Conservation (phyloP, 2,888 invertebrate genomes). For the Meiosimyza platycephala region DNA sequence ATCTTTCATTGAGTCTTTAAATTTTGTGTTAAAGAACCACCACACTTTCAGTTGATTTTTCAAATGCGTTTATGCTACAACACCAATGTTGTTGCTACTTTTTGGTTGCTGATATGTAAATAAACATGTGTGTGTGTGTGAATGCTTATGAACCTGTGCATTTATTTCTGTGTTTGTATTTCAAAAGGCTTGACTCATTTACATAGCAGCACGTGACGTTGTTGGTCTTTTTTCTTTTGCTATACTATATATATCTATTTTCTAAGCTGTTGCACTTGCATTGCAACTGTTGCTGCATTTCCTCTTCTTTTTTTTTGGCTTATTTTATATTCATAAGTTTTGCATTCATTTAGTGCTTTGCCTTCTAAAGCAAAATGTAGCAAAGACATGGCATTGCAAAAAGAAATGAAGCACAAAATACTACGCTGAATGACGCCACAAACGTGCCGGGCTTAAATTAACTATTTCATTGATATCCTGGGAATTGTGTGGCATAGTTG, state of each 20-base stretch:
- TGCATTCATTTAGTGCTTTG: conserved; percentile 15
- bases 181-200: conserved; percentile 18
- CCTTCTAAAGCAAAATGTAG: not conserved
- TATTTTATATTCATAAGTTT: conserved; percentile 34
- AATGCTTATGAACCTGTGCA: not conserved
- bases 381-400: not conserved
- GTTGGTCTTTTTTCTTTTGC: too few species aligned
- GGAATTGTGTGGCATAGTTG: too few species aligned
- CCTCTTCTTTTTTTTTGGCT: conserved; percentile 14
- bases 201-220: conserved; percentile 22
- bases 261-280: conserved; percentile 24
- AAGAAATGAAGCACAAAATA: conserved; percentile 6
- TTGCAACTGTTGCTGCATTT: conserved; percentile 16
- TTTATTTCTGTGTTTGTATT: not conserved
- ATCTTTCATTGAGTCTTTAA: not conserved
- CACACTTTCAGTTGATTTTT: too few species aligned
- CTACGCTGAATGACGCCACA: not conserved
- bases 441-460: too few species aligned
- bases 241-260: too few species aligned
- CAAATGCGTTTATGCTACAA: not conserved
- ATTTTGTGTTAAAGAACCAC: not conserved
- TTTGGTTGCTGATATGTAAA: not conserved
- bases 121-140: not conserved
- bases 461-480: too few species aligned
- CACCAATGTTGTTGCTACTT: not conserved